These are phyloP conservation scores for Catocala sponsa DNA, from an alignment of 2,888 invertebrate genomes.

Conservation along the genomic window DNA sequence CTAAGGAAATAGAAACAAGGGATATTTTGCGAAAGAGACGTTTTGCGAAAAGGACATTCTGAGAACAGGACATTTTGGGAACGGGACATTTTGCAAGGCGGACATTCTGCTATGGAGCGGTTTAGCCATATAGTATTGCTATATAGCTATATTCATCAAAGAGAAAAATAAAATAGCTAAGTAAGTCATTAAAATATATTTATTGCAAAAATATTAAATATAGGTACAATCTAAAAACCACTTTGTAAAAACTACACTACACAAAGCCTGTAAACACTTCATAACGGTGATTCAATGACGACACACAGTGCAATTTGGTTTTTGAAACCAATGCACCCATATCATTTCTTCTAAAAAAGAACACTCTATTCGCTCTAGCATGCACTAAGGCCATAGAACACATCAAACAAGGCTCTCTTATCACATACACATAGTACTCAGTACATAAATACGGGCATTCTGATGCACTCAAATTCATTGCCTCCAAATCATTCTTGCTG, in stretches of 20 bases:
- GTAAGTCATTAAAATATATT: constrained; percentile 14
- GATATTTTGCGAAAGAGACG: too few species aligned
- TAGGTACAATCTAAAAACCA: not conserved
- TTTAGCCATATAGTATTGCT: too few species aligned
- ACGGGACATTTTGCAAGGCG: too few species aligned
- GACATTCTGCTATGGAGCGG: too few species aligned
- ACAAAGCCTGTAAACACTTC: constrained; percentile 93
- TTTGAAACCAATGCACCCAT: constrained; percentile 91
- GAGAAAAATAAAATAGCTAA: too few species aligned
- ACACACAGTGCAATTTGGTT: constrained; percentile 92
- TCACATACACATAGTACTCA: constrained; percentile 94
- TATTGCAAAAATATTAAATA: constrained; percentile 44
- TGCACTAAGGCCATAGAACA: constrained; percentile 98
- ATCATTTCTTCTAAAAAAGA: constrained; percentile 89
- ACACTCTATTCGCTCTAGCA: constrained; percentile 94
- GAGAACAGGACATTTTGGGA: too few species aligned
- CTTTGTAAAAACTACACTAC: constrained; percentile 29
- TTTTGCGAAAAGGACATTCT: too few species aligned
- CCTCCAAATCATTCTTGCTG: constrained; percentile 62
- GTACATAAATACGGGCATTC: constrained; percentile 94
- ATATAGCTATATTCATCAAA: too few species aligned
- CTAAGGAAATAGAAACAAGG: too few species aligned
- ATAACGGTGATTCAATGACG: constrained; percentile 96
- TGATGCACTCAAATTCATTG: constrained; percentile 40
- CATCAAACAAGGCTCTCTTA: constrained; percentile 97